These are phyloP conservation scores for Athene noctua DNA, from an alignment of 2,113 vertebrate genomes.

Conservation along the genomic window DNA sequence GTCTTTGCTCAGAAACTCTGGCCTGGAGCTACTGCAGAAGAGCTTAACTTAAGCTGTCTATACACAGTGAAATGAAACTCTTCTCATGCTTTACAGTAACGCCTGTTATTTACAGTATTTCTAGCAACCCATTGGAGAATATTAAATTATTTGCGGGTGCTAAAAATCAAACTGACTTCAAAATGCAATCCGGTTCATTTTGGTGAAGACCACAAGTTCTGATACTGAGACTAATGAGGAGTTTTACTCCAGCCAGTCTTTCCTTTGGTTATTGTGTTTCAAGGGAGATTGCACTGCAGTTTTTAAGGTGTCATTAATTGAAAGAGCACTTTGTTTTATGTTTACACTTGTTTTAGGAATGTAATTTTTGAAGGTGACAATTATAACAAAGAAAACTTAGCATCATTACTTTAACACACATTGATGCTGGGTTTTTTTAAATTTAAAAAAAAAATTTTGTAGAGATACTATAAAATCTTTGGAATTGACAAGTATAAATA, in stretches of 20 bases:
- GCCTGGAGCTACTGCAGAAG: neutral
- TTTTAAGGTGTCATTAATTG: neutral
- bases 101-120: neutral
- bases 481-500: neutral
- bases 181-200: neutral
- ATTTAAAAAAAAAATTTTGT: neutral
- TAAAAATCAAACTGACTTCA: neutral
- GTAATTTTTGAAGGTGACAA: neutral
- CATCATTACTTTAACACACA: neutral
- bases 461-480: neutral
- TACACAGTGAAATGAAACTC: neutral
- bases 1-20: neutral
- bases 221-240: neutral
- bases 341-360: neutral
- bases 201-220: neutral
- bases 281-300: neutral
- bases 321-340: neutral
- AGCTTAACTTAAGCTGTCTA: neutral
- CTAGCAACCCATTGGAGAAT: neutral
- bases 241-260: neutral
- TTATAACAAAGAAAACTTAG: neutral
- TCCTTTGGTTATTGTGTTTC: neutral
- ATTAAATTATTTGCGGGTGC: neutral
- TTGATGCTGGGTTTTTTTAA: accelerated
- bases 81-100: neutral